Evolutionary conservation across 2,113 vertebrate genomes (phyloP), one percentile per base, ranked within the genome.

Genomic region (Oophaga pumilio): DNA sequence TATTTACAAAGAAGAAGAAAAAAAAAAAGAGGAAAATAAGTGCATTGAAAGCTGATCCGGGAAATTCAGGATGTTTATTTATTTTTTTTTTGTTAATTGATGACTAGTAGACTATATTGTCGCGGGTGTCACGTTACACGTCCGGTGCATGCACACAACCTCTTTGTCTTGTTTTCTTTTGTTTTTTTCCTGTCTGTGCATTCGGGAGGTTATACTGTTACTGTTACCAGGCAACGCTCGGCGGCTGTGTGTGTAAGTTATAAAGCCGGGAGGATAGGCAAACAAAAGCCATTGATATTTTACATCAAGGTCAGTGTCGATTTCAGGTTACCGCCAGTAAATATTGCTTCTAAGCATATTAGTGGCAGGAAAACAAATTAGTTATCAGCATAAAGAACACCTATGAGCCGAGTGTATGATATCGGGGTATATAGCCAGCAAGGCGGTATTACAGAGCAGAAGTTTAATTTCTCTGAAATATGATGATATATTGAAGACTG

Each of bases 241-340:
- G 11, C 43, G 10, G 66, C 81, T 20, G 24, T 33, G 64, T 71
- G 57, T 83, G 81, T 83, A 76, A 64, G 73, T 64, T 60, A 49
- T 24, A 24, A 78, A 56, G 76, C 17, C 59, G 18, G 50, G 60
- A 86, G 49, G 68, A 79, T 53, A 78, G 85, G n/a, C 59, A 78
- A 68, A 78, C 85, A 86, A 86, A 66, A 86, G 76, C 74, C 76
- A 66, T 86, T 86, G 85, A 78, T 78, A 78, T 53, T 64, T 62
- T 86, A 66, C 76, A 78, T 52, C 85, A 86, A 86, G 74, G 74
- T 86, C 76, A 68, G 85, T 78, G 76, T 86, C 24, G 60, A 78
- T 86, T 86, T 86, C 85, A 86, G 76, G 85, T 78, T 66, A 78
- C 49, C 76, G 9, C 59, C 68, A 86, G 74, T 53, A 78, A 86